Conservation (phyloP, 2,113 vertebrate species). For the Tragulus kanchil region DNA sequence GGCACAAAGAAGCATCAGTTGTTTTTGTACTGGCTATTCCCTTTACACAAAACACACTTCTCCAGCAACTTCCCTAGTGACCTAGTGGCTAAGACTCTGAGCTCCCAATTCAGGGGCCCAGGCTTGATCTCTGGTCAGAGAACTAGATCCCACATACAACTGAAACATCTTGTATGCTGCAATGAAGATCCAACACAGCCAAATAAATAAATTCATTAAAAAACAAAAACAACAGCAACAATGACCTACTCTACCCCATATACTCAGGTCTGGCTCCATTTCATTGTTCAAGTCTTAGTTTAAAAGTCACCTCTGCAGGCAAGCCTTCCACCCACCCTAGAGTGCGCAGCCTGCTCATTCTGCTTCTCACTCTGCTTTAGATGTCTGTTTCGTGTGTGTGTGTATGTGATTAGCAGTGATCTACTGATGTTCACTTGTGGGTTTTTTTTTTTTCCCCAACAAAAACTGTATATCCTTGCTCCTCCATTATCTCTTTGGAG, state of each 20-base stretch:
- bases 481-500: neutral
- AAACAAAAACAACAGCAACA: too few species aligned
- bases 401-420: neutral
- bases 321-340: neutral
- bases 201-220: too few species aligned
- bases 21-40: neutral
- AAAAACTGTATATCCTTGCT: neutral
- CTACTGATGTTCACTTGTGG: neutral
- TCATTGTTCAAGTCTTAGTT: neutral
- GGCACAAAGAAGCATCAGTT: neutral
- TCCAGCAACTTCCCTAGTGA: neutral
- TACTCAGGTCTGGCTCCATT: neutral
- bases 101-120: too few species aligned
- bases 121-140: too few species aligned
- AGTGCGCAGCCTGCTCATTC: neutral
- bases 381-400: neutral
- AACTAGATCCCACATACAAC: too few species aligned
- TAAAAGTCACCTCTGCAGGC: neutral
- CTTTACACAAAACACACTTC: neutral
- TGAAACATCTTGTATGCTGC: too few species aligned
- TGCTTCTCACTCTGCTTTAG: neutral
- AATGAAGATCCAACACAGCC: too few species aligned
- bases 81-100: too few species aligned
- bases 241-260: neutral
- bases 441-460: neutral